Evolutionary conservation across 2,113 vertebrate species (phyloP), one percentile per base, ranked within the genome.

Genomic region (Gasterosteus aculeatus): DNA sequence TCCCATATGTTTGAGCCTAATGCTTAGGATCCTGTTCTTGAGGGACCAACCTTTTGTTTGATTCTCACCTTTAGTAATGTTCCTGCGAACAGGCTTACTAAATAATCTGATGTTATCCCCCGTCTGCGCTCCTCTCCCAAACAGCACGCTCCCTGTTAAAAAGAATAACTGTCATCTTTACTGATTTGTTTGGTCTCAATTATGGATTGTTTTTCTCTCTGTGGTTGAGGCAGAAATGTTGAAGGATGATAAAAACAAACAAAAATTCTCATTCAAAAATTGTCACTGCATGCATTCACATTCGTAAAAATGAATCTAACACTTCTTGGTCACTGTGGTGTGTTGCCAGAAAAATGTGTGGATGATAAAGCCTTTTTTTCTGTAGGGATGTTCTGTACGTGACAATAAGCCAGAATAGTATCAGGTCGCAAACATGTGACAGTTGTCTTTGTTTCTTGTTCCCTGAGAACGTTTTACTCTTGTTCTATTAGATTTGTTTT

Each of bases 261-360:
- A 42, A 54, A 44, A 84, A 35, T 29, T 68, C 68, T 72, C n/a
- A 68, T 73, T 73, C 38, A 61, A 31, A 67, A 57, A 78, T 54
- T 1, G 62, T 77, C 73, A 26, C 35, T 39, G 58, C 57, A 60
- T 18, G 35, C 15, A 19, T 59, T 59, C 51, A 64, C 26, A 1
- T 19, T 7, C 69, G 77, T 38, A 81, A 73, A 73, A 39, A 64
- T 63, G 33, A 2, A 79, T 62, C 46, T 31, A 10, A 35, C 22
- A 62, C 5, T 51, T 49, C 16, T 12, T 29, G 38, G 39, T 9
- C n/a, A 14, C 19, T 16, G 26, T 4, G 51, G n/a, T 46, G 22
- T 15, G 42, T 2, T 0, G 1, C 15, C 33, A 63, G 57, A 31
- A 38, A 61, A 16, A 46, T 6, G 22, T 61, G 42, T 38, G 47